A percentile compares a stretch with the other conserved stretches of the same genome.
These are phyloP conservation scores for Rhopilema esculentum DNA, from an alignment of 30 jellyfish, hydroid and myxozoan species.

Conservation along the genomic window DNA sequence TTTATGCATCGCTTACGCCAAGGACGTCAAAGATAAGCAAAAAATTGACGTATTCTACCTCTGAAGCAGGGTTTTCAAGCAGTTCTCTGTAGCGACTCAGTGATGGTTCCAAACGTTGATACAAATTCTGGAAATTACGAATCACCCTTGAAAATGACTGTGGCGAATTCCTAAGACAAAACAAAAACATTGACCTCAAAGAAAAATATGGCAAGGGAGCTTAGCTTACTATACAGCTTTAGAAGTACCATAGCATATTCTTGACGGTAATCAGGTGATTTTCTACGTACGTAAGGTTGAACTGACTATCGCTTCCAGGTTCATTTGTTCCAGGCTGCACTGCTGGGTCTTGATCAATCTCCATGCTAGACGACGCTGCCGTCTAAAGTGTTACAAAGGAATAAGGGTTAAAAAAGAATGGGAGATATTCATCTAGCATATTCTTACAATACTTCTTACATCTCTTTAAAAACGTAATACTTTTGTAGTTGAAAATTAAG, in stretches of 20 bases:
- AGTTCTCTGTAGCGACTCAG: constrained; percentile 70
- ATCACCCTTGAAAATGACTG: constrained; percentile 72
- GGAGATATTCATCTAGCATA: neutral
- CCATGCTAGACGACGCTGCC: neutral
- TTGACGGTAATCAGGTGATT: neutral
- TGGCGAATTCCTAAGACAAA: constrained; percentile 57
- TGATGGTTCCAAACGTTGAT: constrained; percentile 66
- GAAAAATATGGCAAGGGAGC: no score
- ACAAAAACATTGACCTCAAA: neutral
- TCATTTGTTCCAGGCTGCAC: neutral
- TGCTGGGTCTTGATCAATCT: neutral
- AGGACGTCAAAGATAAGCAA: no score
- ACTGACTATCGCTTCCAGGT: neutral
- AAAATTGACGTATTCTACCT: constrained; percentile 64
- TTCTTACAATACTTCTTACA: neutral
- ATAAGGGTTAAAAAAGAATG: neutral
- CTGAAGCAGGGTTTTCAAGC: constrained; percentile 70
- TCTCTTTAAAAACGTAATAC: no score
- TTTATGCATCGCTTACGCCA: no score
- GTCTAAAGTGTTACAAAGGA: neutral
- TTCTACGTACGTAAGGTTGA: neutral
- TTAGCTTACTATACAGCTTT: no score
- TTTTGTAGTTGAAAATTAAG: no score
- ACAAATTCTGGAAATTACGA: constrained; percentile 58
- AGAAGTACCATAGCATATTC: no score